These are phyloP conservation scores for Embiotoca jacksoni DNA, from an alignment of 2,113 vertebrate genomes.

Conservation along the genomic window DNA sequence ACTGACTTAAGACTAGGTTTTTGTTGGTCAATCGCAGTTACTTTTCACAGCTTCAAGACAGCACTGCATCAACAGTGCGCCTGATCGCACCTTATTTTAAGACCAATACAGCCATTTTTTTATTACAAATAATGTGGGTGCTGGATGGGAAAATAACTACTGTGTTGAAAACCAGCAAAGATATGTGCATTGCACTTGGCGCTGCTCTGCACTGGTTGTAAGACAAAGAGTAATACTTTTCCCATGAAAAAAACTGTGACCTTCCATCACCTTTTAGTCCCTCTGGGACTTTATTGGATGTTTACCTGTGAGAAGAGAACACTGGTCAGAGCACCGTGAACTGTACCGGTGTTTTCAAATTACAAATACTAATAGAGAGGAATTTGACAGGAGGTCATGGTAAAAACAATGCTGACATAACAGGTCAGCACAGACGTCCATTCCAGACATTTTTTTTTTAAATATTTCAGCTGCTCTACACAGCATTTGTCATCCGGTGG, in stretches of 20 bases:
- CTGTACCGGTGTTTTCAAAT: not conserved
- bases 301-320: not conserved
- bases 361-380: not conserved
- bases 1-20: too few relatives aligned
- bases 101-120: too few relatives aligned
- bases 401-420: slow-evolving; percentile 2
- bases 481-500: not conserved
- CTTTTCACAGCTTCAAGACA: too few relatives aligned
- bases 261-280: not conserved
- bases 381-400: too few relatives aligned
- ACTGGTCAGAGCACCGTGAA: not conserved
- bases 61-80: too few relatives aligned
- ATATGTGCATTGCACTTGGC: too few relatives aligned
- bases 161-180: too few relatives aligned
- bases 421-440: not conserved
- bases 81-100: too few relatives aligned
- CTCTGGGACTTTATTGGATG: not conserved
- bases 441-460: not conserved
- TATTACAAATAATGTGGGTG: too few relatives aligned
- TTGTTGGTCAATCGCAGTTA: too few relatives aligned
- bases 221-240: not conserved
- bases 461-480: not conserved
- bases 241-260: not conserved
- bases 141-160: too few relatives aligned
- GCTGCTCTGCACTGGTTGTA: too few relatives aligned